Conservation (phyloP, 2,888 invertebrate genomes). For the Zygogramma bicolorata region DNA sequence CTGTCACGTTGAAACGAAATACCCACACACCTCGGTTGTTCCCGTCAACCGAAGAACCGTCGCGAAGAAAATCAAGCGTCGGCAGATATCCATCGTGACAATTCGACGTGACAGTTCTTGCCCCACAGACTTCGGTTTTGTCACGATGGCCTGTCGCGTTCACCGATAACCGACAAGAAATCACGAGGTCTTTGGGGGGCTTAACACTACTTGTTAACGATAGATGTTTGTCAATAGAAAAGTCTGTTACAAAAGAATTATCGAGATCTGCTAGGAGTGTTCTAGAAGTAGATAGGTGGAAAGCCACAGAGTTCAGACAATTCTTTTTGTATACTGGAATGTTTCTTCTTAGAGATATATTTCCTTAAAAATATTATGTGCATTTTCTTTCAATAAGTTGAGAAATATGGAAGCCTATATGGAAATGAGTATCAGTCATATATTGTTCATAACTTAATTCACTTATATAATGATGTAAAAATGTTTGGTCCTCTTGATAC, state of each 20-base stretch:
- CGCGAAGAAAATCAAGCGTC: too few relatives aligned
- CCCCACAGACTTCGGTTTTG: too few relatives aligned
- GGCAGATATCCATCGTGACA: too few relatives aligned
- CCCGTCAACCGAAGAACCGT: too few relatives aligned
- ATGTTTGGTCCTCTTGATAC: slow-evolving; percentile 24
- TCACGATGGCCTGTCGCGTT: too few relatives aligned
- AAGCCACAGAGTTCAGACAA: slow-evolving; percentile 41
- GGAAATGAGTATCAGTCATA: slow-evolving; percentile 16
- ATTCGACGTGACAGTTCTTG: too few relatives aligned
- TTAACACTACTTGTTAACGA: slow-evolving; percentile 1
- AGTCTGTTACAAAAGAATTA: slow-evolving; percentile 34
- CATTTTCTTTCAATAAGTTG: slow-evolving; percentile 11
- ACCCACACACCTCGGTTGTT: too few relatives aligned
- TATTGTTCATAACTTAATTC: slow-evolving; percentile 26
- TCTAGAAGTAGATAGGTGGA: slow-evolving; percentile 37
- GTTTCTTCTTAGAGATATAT: slow-evolving; percentile 23
- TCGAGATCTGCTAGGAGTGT: slow-evolving; percentile 35
- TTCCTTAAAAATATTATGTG: not conserved
- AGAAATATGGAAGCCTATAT: slow-evolving; percentile 11
- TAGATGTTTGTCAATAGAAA: slow-evolving; percentile 12
- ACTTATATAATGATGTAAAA: slow-evolving; percentile 20
- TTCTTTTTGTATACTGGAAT: slow-evolving; percentile 35
- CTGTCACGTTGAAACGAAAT: too few relatives aligned
- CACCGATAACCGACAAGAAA: too few relatives aligned
- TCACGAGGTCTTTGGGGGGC: too few relatives aligned